Percentiles rank a stretch among this genome's conserved stretches.
Conservation (phyloP, 2,113 vertebrate species). For the Nannospalax galili region DNA sequence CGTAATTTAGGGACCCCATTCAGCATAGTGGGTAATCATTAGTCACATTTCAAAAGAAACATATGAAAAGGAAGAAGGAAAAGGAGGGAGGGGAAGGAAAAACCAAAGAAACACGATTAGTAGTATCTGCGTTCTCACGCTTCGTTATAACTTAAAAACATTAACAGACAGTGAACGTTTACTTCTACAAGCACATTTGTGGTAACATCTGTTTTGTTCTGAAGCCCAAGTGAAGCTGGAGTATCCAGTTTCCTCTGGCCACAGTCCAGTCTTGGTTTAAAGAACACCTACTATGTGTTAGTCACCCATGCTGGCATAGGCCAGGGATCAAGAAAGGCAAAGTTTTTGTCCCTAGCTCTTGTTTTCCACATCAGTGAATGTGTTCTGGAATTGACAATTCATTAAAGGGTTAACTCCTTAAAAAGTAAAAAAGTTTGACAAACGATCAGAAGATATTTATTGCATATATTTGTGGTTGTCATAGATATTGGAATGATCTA, state of each 20-base stretch:
- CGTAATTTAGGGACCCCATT: not conserved
- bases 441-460: not conserved
- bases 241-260: not conserved
- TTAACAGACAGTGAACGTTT: not conserved
- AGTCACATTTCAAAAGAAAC: not conserved
- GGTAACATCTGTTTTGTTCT: not conserved
- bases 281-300: not conserved
- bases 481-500: not conserved
- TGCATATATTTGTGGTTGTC: not conserved
- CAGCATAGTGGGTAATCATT: not conserved
- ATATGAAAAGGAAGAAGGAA: not conserved
- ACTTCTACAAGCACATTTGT: fast-evolving
- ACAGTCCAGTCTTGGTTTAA: not conserved
- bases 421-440: not conserved
- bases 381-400: not conserved
- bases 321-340: not conserved
- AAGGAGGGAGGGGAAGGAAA: not conserved
- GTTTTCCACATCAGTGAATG: too few species aligned
- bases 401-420: not conserved
- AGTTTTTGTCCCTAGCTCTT: not conserved
- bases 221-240: not conserved
- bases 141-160: too few species aligned
- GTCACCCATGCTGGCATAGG: not conserved
- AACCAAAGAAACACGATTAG: not conserved
- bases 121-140: not conserved